Base-by-base conservation (phyloP, 2,113 vertebrate genomes). In the Procavia capensis region DNA sequence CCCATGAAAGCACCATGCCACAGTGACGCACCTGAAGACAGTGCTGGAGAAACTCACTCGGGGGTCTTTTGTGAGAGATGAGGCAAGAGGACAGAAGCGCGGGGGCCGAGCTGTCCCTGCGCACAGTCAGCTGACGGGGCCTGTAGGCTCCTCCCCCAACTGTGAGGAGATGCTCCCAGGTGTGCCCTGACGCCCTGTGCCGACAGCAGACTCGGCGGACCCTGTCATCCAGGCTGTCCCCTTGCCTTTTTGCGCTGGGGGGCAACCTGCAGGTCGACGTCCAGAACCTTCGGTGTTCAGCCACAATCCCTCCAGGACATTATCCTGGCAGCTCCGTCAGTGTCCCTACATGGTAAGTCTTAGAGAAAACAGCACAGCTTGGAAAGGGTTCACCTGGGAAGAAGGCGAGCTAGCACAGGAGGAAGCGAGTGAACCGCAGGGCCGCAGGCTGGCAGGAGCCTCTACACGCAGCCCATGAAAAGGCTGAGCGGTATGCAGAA, bases 1-100 rank as follows among this genome's bases (percentile, higher is more conserved):
- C 98, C 96, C 97, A 96, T 93, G 98, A 98, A 98, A 98, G 96
- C 88, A 50, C 94, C 54, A 74, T 94, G 97, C 97, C 97, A 97
- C 0, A 9, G 47, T 85, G 81, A 94, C 96, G 95, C 85, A 94
- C 68, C 97, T 97, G 97, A 94, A 97, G 95, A 96, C 95, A 91
- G 96, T 98, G 97, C 96, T 72, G 81, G 96, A 95, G 97, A 97
- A 97, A 95, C 91, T 95, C 95, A n/a, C n/a, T n/a, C 86, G 80
- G 85, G 96, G 93, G 87, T 95, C 95, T 81, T 96, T 97, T 94
- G 86, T 72, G 96, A 95, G 88, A 86, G 88, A 88, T 39, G 80
- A 89, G 93, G 87, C 92, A 22, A 84, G 50, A 90, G 85, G 9
- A 47, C 91, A 90, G 97, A 88, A 64, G 95, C 85, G 61, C 91